These are phyloP conservation scores for zebrafish (Danio rerio) DNA, from an alignment of 2,113 vertebrate species.

Conservation along the genomic window GRCz12tu NC_133191.1:39046501-39047000, in stretches of 20 bases:
- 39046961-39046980: no score
- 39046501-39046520: background rate
- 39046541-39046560: background rate
- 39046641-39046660: conserved; percentile 21
- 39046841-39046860: no score
- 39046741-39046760: background rate
- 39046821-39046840: no score
- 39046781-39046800: no score
- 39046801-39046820: no score
- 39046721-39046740: background rate
- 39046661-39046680: conserved; percentile 55
- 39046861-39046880: no score
- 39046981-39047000: no score
- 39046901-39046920: no score
- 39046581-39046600: background rate
- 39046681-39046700: conserved; percentile 49
- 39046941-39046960: no score
- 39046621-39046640: background rate
- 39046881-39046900: no score
- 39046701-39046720: background rate
- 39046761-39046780: no score
- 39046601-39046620: background rate
- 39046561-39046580: background rate
- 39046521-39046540: background rate
- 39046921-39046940: no score